These are phyloP conservation scores for Mastacembelus armatus DNA, from an alignment of 2,797 vertebrate genomes.

Conservation along the genomic window DNA sequence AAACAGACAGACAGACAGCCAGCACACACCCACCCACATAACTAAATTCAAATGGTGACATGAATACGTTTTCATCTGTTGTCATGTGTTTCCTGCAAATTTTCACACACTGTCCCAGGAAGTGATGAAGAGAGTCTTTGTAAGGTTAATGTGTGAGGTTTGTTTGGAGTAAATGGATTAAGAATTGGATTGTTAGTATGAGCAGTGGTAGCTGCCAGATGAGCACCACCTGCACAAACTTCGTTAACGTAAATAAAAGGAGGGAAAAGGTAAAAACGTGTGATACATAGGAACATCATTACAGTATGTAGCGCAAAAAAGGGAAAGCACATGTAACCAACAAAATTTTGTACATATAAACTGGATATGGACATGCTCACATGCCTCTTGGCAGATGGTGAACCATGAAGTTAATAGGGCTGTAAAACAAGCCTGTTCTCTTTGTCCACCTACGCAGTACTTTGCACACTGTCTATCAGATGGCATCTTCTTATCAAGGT, in stretches of 20 bases:
- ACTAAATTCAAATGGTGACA: slow-evolving; percentile 15
- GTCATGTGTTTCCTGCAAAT: not conserved
- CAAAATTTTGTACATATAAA: too few relatives aligned
- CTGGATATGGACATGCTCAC: too few relatives aligned
- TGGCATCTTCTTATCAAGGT: slow-evolving; percentile 83
- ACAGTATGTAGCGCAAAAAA: not conserved
- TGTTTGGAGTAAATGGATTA: slow-evolving; percentile 12
- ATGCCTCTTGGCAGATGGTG: slow-evolving; percentile 78
- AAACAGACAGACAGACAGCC: slow-evolving; percentile 16
- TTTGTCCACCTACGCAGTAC: slow-evolving; percentile 81
- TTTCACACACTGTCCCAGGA: not conserved
- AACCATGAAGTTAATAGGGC: slow-evolving; percentile 72
- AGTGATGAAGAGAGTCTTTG: not conserved
- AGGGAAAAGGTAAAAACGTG: not conserved
- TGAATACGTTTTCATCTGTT: not conserved
- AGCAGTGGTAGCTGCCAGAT: not conserved
- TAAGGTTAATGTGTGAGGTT: not conserved
- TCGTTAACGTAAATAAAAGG: not conserved
- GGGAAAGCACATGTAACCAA: too few relatives aligned
- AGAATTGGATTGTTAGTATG: not conserved
- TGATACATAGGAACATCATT: too few relatives aligned
- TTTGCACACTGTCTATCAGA: slow-evolving; percentile 82
- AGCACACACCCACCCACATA: slow-evolving; percentile 10
- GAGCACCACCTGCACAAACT: not conserved
- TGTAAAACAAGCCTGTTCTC: slow-evolving; percentile 86